phyloP scores from a whole-genome alignment of 2,797 vertebrate genomes.

The Leuciscus waleckii region DNA sequence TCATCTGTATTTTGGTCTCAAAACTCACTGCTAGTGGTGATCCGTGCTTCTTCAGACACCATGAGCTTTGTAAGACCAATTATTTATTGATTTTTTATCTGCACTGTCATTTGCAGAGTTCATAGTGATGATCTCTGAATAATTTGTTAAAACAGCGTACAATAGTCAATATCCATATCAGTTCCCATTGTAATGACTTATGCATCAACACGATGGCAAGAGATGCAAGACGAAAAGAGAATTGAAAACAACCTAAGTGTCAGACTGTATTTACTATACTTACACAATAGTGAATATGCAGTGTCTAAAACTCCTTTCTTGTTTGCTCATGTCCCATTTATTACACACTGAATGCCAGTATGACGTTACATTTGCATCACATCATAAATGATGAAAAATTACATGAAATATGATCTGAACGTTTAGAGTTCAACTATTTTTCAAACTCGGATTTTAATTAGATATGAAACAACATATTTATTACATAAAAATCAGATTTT shows the following conservation, averaged over 20 bases:
- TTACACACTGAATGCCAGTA: background rate
- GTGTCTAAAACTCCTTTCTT: background rate
- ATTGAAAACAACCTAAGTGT: background rate
- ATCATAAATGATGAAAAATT: background rate
- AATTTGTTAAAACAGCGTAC: background rate
- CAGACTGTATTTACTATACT: background rate
- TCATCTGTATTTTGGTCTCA: conserved; percentile 8
- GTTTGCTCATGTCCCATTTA: background rate
- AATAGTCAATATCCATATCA: background rate
- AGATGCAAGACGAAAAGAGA: background rate
- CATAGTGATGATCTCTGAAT: conserved; percentile 8
- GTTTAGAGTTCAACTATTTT: too few species aligned
- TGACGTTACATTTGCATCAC: background rate
- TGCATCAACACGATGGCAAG: background rate
- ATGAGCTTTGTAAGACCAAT: background rate
- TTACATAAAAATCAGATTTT: background rate
- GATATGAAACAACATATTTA: conserved; percentile 1
- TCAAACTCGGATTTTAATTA: background rate
- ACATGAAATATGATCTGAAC: background rate
- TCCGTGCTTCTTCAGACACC: background rate
- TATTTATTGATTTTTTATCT: background rate
- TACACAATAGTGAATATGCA: background rate
- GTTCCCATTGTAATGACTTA: background rate
- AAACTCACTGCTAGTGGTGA: background rate
- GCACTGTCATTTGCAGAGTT: background rate